Evolutionary conservation across 2,797 vertebrate genomes (phyloP).

Genomic region (Phrynocephalus guinanensis): DNA sequence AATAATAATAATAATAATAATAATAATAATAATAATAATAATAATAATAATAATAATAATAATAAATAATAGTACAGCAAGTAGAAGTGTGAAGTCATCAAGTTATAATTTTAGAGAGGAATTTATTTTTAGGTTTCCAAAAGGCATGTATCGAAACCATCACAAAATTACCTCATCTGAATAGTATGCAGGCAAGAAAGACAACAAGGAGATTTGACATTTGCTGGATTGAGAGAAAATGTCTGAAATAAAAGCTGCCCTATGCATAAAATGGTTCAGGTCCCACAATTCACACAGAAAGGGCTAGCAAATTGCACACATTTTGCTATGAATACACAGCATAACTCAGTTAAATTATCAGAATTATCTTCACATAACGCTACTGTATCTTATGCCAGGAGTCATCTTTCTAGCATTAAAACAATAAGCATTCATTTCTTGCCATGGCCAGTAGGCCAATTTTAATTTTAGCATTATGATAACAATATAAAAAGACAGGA

Average conservation of each 20-base stretch:
- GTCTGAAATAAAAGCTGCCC: conserved; percentile 12
- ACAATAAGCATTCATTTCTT: conserved; percentile 48
- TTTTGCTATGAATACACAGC: conserved; percentile 34
- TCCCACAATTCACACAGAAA: not conserved
- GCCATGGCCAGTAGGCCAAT: conserved; percentile 37
- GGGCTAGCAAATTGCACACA: conserved; percentile 15
- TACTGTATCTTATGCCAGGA: conserved; percentile 28
- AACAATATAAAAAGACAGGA: conserved; percentile 52
- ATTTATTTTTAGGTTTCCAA: not conserved
- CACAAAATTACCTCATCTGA: not conserved
- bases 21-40: too few species aligned
- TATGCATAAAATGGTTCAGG: not conserved
- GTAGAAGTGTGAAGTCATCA: not conserved
- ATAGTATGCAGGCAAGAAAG: not conserved
- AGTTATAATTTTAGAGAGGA: not conserved
- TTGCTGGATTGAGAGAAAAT: not conserved
- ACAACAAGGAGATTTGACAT: not conserved
- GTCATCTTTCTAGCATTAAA: conserved; percentile 47
- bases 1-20: too few species aligned
- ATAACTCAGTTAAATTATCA: conserved; percentile 40
- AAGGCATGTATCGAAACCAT: not conserved
- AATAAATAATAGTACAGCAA: not conserved
- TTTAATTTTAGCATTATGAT: conserved; percentile 48
- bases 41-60: too few species aligned
- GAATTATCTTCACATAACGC: conserved; percentile 22